Base-by-base conservation (phyloP, 2,797 vertebrate species). In the Acanthiza pusilla region DNA sequence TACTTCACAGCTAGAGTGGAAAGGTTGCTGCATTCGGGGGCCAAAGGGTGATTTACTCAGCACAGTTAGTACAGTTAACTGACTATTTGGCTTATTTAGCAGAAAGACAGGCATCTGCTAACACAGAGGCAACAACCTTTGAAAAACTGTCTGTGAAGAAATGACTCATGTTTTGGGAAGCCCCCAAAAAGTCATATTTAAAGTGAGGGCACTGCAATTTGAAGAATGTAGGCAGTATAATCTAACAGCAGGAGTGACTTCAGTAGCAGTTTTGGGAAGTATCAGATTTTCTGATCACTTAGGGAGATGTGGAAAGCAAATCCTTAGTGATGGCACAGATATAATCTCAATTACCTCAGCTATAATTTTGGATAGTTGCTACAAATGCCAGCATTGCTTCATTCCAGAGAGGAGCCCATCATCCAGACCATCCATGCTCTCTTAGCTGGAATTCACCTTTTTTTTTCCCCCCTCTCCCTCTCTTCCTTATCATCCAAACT, bases 141-240 rank as follows among this genome's bases (percentile, higher is more conserved):
- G 53, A 94, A 96, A 88, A 91, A 79, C 42, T 89, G 30, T 63
- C 82, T 93, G 75, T 47, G 67, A 95, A 93, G 34, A 70, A 93
- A 68, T 91, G 30, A 87, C 53, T 85, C 84, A 84, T 27, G 1
- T 55, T 71, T 93, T 93, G 80, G 94, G 80, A 21, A 91, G 66
- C n/a, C 29, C 63, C 75, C 43, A 21, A 91, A 66, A 94, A 82
- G 32, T 50, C 60, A 25, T 80, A 73, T 91, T 85, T 81, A 82
- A 91, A 95, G 45, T 43, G 48, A 92, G 91, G 81, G 65, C 77
- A 63, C 79, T 87, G 87, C 66, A 57, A 30, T 89, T 29, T 58
- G 71, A 73, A 45, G n/a, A 94, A 76, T 85, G 38, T 14, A 55
- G 60, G 29, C 54, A 48, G 26, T 63, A 34, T 82, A 77, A 91